Evolutionary conservation across 2,113 vertebrate species (phyloP), one percentile per base, ranked within the genome.

Genomic region (Platichthys stellatus): DNA sequence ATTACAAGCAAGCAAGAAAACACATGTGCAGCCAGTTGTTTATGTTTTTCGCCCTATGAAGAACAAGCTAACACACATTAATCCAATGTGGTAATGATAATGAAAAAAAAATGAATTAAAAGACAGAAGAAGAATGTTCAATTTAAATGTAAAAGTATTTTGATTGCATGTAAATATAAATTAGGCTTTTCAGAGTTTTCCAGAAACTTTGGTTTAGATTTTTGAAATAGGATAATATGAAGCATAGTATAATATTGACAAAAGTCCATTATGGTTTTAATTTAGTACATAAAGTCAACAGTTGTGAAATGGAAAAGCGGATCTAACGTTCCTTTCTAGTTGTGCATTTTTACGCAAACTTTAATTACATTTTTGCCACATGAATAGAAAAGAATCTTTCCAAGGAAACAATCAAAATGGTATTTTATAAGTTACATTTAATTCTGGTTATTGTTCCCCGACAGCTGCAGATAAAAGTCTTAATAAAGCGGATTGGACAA

Each of bases 21-120:
- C 21, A 81, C 84, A 80, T 81, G 75, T 61, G 76, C 73, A 62
- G 73, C 35, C 53, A 3, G 21, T 49, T 49, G 45, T 49, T 5
- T 49, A 4, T 43, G 40, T 43, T 43, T 43, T 13, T 3, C 3
- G 11, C 2, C 11, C 40, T 43, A 12, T 11, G 12, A 43, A 43
- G 2, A 13, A 13, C 3, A 13, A 43, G 11, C 40, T 13, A 2
- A 43, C 40, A 12, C 11, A 43, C 40, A 13, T 13, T 43, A 43
- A 43, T 13, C 40, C 2, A 43, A 43, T 43, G 10, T 43, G 40
- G 10, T 43, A 43, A 43, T 43, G 40, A 3, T 43, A 43, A 43
- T 17, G 15, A 5, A 18, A 18, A 49, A 49, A 49, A 18, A 6
- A 17, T 8, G 31, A 49, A 49, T 17, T 6, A 6, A 17, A 49